phyloP scores from a whole-genome alignment of 1,140 invertebrate genomes.

The Bombus impatiens region DNA sequence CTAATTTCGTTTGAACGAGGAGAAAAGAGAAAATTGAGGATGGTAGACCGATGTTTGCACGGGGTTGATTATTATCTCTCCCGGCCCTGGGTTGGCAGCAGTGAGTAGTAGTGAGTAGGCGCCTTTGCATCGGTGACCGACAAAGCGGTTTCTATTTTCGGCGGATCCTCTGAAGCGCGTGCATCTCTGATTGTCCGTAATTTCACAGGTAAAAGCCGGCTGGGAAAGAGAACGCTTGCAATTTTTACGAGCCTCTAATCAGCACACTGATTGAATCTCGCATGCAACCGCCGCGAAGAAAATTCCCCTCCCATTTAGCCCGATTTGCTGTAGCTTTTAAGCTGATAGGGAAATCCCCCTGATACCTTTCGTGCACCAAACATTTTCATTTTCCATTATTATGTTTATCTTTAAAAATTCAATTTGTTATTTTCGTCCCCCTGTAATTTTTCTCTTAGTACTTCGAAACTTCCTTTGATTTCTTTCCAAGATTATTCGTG shows the following conservation, averaged over 20 bases:
- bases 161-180: background rate
- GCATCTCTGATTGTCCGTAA: constrained; percentile 20
- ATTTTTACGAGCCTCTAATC: constrained; percentile 50
- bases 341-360: background rate
- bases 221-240: constrained; percentile 15
- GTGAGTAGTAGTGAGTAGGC: background rate
- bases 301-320: background rate
- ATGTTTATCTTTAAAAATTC: background rate
- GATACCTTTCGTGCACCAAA: background rate
- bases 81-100: background rate
- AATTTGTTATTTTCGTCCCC: background rate
- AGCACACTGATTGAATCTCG: constrained; percentile 41
- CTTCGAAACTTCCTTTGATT: background rate
- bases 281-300: constrained; percentile 30
- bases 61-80: constrained; percentile 10
- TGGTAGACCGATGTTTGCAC: constrained; percentile 12
- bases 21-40: background rate
- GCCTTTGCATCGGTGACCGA: background rate
- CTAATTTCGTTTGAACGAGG: background rate
- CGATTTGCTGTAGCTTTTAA: constrained; percentile 11
- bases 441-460: background rate
- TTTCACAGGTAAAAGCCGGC: background rate
- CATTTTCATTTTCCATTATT: background rate
- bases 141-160: constrained; percentile 15
- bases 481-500: background rate